Conservation (phyloP, 2,113 vertebrate genomes). For the Dicaeum eximium region DNA sequence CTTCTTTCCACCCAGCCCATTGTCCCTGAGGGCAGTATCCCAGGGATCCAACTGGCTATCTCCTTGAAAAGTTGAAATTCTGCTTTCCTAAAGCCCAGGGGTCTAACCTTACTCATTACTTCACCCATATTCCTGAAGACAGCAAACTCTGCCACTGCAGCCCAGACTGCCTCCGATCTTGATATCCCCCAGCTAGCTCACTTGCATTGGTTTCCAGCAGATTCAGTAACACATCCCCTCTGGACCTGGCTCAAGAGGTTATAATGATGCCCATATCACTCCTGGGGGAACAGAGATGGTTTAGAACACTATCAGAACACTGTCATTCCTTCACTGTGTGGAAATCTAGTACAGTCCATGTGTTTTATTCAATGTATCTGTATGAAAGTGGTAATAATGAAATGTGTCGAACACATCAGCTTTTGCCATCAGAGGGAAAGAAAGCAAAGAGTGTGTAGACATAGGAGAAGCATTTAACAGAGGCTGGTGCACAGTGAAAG, state of each 20-base stretch:
- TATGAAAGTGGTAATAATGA: background rate
- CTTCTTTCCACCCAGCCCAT: background rate
- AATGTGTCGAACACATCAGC: fast-evolving
- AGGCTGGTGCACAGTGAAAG: background rate
- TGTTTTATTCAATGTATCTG: background rate
- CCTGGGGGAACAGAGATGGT: background rate
- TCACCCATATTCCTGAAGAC: background rate
- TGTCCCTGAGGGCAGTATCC: background rate
- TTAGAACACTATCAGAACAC: background rate
- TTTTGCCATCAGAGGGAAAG: background rate
- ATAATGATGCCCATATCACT: background rate
- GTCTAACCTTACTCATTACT: background rate
- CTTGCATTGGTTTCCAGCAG: background rate
- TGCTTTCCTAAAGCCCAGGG: background rate
- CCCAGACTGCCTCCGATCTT: background rate
- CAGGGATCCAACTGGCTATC: background rate
- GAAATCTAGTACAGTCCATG: background rate
- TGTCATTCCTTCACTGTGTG: background rate
- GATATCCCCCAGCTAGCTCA: background rate
- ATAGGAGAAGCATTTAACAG: background rate
- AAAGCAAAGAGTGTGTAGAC: background rate
- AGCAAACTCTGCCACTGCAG: background rate
- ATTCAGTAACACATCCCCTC: background rate
- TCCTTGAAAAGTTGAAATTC: background rate
- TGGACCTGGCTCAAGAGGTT: background rate